A percentile compares a stretch with the other conserved stretches of the same genome.
These are phyloP conservation scores for Acleris literana DNA, from an alignment of 2,888 invertebrate species.

Conservation along the genomic window DNA sequence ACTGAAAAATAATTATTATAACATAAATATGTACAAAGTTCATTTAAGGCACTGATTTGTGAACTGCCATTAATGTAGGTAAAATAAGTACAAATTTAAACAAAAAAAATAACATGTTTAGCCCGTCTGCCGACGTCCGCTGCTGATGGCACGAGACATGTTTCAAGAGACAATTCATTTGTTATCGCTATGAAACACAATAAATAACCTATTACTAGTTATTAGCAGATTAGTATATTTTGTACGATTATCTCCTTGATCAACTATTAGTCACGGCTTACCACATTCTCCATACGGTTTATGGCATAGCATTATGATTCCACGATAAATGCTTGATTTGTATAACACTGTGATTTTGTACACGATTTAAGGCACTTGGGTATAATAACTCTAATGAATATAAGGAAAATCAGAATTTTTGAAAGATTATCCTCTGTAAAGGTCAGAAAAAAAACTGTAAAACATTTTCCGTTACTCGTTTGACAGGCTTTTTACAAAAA, in stretches of 20 bases:
- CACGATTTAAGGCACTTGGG: conserved; percentile 30
- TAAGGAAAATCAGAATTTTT: neutral
- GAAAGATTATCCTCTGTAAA: neutral
- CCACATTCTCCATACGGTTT: conserved; percentile 43
- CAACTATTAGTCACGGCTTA: conserved; percentile 42
- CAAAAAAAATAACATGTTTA: conserved; percentile 67
- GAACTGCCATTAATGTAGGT: conserved; percentile 64
- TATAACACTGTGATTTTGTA: conserved; percentile 33
- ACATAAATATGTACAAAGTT: conserved; percentile 77
- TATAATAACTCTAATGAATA: conserved; percentile 24
- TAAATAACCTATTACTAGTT: conserved; percentile 62
- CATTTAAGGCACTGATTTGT: conserved; percentile 75
- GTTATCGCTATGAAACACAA: conserved; percentile 67
- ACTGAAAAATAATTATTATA: conserved; percentile 59
- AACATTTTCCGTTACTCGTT: neutral
- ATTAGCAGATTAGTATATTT: conserved; percentile 68
- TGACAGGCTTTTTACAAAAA: neutral
- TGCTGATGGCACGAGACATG: conserved; percentile 78
- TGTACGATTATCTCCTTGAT: conserved; percentile 71
- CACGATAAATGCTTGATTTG: conserved; percentile 54
- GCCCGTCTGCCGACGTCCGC: conserved; percentile 74
- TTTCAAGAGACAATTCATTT: conserved; percentile 64
- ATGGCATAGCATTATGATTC: conserved; percentile 54
- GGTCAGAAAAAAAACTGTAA: neutral
- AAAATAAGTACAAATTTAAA: conserved; percentile 77